These are phyloP conservation scores for Paratrypauchen microcephalus DNA, from an alignment of 2,797 vertebrate species.

Conservation along the genomic window DNA sequence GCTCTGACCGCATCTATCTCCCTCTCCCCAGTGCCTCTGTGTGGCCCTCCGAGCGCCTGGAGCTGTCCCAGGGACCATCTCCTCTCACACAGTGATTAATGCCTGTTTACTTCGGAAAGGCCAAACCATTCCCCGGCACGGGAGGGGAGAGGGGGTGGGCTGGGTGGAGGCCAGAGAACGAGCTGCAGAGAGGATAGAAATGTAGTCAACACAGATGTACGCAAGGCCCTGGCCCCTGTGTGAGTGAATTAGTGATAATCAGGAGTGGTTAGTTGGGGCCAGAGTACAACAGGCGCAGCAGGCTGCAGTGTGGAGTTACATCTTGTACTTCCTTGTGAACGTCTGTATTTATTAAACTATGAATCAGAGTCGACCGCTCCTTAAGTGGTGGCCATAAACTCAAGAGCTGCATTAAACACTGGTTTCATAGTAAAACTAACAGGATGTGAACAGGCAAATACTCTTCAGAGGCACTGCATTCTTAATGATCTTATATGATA, in stretches of 20 bases:
- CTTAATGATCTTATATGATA: neutral
- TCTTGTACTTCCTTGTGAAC: slow-evolving; percentile 33
- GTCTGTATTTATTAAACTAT: slow-evolving; percentile 52
- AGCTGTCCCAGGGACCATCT: slow-evolving; percentile 75
- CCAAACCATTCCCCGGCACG: slow-evolving; percentile 66
- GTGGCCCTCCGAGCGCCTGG: slow-evolving; percentile 70
- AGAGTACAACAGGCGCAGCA: slow-evolving; percentile 34
- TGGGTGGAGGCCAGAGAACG: slow-evolving; percentile 32
- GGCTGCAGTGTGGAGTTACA: slow-evolving; percentile 26
- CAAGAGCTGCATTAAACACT: slow-evolving; percentile 17
- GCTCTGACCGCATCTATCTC: slow-evolving; percentile 81
- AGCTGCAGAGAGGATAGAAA: slow-evolving; percentile 36
- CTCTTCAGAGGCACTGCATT: neutral
- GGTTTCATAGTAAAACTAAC: slow-evolving; percentile 23
- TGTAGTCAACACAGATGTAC: slow-evolving; percentile 37
- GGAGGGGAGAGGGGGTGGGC: slow-evolving; percentile 50
- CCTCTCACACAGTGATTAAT: slow-evolving; percentile 81
- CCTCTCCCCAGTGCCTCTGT: slow-evolving; percentile 60
- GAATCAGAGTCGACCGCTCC: slow-evolving; percentile 38
- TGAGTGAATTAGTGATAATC: slow-evolving; percentile 59
- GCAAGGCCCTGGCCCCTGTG: slow-evolving; percentile 31
- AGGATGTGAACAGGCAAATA: slow-evolving; percentile 9
- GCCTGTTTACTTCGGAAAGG: slow-evolving; percentile 81
- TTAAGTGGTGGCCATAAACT: slow-evolving; percentile 16
- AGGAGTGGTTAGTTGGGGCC: slow-evolving; percentile 52